Evolutionary conservation across 2,113 vertebrate species (phyloP).

Genomic region (Mungos mungo): DNA sequence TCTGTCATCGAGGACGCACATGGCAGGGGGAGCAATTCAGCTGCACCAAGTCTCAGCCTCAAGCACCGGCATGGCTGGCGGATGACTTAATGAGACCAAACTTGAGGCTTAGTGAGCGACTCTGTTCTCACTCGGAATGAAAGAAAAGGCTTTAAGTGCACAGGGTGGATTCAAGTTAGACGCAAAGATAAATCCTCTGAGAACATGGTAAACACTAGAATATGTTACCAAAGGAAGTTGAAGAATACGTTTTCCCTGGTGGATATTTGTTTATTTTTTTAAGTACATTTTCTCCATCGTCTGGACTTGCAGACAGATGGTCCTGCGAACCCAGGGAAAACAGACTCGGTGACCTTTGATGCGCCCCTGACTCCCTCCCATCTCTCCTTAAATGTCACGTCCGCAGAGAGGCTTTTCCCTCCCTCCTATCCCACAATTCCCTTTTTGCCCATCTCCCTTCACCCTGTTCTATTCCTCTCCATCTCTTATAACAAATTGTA

Average conservation of each 20-base stretch:
- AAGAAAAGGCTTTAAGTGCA: conserved; percentile 3
- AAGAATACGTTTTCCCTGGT: conserved; percentile 23
- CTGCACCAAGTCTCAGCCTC: not conserved
- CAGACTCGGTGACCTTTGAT: not conserved
- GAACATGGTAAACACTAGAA: conserved; percentile 41
- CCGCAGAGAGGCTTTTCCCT: not conserved
- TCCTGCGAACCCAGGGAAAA: conserved; percentile 31
- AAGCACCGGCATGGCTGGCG: rapidly evolving
- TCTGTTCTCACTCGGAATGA: not conserved
- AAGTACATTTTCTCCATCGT: conserved; percentile 42
- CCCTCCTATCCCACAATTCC: not conserved
- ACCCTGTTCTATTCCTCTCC: not conserved
- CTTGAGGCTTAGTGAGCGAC: not conserved
- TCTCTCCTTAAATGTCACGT: conserved; percentile 46
- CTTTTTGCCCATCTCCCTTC: not conserved
- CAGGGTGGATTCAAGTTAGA: not conserved
- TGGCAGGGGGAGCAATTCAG: not conserved
- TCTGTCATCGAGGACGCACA: not conserved
- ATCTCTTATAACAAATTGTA: not conserved
- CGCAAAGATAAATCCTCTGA: conserved; percentile 29
- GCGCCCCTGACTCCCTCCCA: not conserved
- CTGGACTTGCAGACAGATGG: not conserved
- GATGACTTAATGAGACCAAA: conserved; percentile 29
- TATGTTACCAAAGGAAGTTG: conserved; percentile 49
- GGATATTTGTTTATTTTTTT: conserved; percentile 7